phyloP scores from a whole-genome alignment of 2,888 invertebrate species.

The Onthophagus sagittarius region DNA sequence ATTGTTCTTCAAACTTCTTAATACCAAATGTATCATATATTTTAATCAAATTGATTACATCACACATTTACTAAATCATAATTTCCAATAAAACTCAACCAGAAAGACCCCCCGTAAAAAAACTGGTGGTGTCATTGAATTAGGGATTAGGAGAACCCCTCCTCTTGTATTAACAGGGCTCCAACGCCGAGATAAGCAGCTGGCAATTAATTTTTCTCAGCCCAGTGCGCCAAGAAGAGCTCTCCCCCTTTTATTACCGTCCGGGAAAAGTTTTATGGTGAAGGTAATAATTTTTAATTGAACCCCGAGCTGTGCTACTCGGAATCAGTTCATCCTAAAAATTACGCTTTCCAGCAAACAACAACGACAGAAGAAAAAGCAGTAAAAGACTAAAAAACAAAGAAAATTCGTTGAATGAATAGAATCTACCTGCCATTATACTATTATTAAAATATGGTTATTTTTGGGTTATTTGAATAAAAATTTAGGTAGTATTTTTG shows the following conservation, averaged over 20 bases:
- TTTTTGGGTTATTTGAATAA: not conserved
- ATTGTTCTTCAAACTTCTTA: too few relatives aligned
- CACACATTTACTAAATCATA: not conserved
- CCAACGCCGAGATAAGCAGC: not conserved
- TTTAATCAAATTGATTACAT: not conserved
- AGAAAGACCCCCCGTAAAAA: not conserved
- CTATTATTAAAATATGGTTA: not conserved
- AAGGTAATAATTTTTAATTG: not conserved
- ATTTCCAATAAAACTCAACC: not conserved
- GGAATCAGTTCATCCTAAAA: not conserved
- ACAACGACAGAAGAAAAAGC: not conserved
- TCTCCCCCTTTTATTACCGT: not conserved
- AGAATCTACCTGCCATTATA: not conserved
- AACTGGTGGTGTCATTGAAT: not conserved
- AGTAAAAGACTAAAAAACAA: not conserved
- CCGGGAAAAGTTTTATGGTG: not conserved
- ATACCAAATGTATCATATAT: not conserved
- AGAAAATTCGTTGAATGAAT: not conserved
- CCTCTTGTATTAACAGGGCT: not conserved
- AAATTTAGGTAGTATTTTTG: not conserved
- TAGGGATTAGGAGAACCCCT: not conserved
- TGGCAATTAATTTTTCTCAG: slow-evolving; percentile 19
- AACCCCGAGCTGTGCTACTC: not conserved
- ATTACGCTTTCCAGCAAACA: not conserved
- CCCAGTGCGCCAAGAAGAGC: slow-evolving; percentile 3